A percentile compares a stretch with the other conserved stretches of the same genome.
These are phyloP conservation scores for Clarias laeviceps DNA, from an alignment of 2,797 vertebrate genomes.

Conservation along the genomic window DNA sequence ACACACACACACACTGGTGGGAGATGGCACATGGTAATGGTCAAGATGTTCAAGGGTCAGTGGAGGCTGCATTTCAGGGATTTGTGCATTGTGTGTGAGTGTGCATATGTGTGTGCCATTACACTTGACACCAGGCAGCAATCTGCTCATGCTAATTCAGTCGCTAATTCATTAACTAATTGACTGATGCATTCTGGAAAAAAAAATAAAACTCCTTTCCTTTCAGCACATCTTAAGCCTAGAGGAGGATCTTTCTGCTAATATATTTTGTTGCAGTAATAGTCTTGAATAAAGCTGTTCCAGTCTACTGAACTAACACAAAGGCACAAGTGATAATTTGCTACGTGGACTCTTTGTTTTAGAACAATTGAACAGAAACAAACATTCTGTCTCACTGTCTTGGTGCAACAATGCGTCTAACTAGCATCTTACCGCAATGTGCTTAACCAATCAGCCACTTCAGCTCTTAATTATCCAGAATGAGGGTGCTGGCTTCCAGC, in stretches of 20 bases:
- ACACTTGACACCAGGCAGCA: constrained; percentile 15
- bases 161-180: constrained; percentile 58
- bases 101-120: constrained; percentile 22
- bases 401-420: constrained; percentile 30
- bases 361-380: constrained; percentile 20
- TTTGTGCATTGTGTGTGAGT: constrained; percentile 24
- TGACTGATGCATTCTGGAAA: constrained; percentile 55
- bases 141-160: constrained; percentile 57
- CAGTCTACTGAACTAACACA: constrained; percentile 44
- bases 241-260: constrained; percentile 12
- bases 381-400: constrained; percentile 11
- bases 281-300: constrained; percentile 43
- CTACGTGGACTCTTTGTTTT: constrained; percentile 28
- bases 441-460: not conserved
- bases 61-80: constrained; percentile 26
- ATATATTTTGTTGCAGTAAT: constrained; percentile 17
- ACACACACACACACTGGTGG: constrained; percentile 9
- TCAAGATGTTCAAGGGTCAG: constrained; percentile 40
- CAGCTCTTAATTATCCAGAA: constrained; percentile 8
- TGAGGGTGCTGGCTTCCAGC: constrained; percentile 22
- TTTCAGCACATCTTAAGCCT: constrained; percentile 39
- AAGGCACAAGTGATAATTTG: constrained; percentile 41
- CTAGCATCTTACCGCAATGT: constrained; percentile 12
- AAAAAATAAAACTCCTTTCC: constrained; percentile 29
- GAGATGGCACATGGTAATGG: constrained; percentile 44